These are phyloP conservation scores for Galleria mellonella DNA, from an alignment of 1,140 invertebrate species.

Conservation along the genomic window DNA sequence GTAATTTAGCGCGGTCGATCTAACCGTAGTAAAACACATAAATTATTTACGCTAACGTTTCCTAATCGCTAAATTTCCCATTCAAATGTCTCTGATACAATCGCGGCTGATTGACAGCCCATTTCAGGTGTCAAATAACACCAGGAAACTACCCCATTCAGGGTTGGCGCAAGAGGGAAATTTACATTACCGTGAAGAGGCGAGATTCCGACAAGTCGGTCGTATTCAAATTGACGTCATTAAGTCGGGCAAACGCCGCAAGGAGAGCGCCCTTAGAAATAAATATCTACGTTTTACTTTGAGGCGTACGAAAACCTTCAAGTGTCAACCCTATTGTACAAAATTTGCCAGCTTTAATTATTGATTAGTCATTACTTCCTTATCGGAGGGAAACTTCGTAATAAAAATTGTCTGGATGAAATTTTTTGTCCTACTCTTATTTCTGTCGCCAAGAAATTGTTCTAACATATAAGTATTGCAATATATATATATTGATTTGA, in stretches of 20 bases:
- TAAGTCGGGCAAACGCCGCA: slow-evolving; percentile 18
- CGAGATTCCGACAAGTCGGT: slow-evolving; percentile 26
- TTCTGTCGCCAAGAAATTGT: no score
- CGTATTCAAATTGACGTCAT: slow-evolving; percentile 41
- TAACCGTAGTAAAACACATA: background rate
- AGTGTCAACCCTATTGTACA: slow-evolving; percentile 2
- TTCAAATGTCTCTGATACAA: slow-evolving; percentile 16
- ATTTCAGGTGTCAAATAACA: slow-evolving; percentile 37
- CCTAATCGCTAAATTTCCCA: slow-evolving; percentile 14
- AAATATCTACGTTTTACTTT: slow-evolving; percentile 5
- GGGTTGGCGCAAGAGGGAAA: slow-evolving; percentile 26
- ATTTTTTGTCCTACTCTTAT: no score
- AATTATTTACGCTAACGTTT: slow-evolving; percentile 4
- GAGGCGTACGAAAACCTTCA: background rate
- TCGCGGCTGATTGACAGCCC: slow-evolving; percentile 31
- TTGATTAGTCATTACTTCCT: slow-evolving; percentile 8
- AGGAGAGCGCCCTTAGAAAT: slow-evolving; percentile 20
- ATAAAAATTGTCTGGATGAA: no score
- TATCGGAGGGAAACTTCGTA: no score
- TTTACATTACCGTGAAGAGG: slow-evolving; percentile 31
- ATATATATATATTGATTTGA: no score
- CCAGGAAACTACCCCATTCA: slow-evolving; percentile 31
- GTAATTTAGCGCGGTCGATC: background rate
- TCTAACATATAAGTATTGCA: no score
- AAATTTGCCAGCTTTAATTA: slow-evolving; percentile 8